Base-by-base conservation (phyloP, 1,140 invertebrate genomes). In the Drosophila grimshawi region DNA sequence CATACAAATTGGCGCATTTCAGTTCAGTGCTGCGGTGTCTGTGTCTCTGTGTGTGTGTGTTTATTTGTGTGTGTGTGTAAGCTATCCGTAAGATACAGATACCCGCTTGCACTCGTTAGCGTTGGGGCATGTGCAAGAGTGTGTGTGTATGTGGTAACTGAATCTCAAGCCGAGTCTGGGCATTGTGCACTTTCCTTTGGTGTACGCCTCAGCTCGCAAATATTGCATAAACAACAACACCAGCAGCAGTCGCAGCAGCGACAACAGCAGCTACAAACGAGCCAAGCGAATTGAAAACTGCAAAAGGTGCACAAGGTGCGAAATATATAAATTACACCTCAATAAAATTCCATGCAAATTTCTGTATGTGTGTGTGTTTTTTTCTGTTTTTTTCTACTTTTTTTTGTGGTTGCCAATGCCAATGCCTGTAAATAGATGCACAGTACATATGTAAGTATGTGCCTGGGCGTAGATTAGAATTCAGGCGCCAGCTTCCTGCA, bases 1-100 rank as follows among this genome's bases (percentile, higher is more conserved):
- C 85, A 89, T 89, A 89, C 85, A 89, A 89, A 89, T 89, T 89
- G 85, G 85, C 85, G 83, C 83, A 86, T 86, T 86, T 86, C 67
- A 71, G 73, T 69, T 49, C 35, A n/a, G 11, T 10, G 32, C 41
- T 27, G 27, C 45, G 27, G 43, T 46, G 30, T 33, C 30, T 43
- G 53, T 41, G 19, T 19, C 19, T 19, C 0, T 3, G 2, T 1
- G 5, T 46, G 41, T 30, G 11, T 66, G 51, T 64, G 49, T 56
- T 19, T 65, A 56, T 52, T 37, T 52, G 10, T 61, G 27, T 67
- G 62, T 52, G 19, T 73, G 71, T 72, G 56, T 71, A 61, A 46
- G 53, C 63, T 71, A 80, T 80, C 60, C 61, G 55, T 73, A 73
- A 89, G 85, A 83, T 89, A 76, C 85, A 73, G 70, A 89, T 68